A percentile compares a stretch with the other conserved stretches of the same genome.
Conservation (phyloP, 1,140 invertebrate genomes). For the Apis mellifera region DNA sequence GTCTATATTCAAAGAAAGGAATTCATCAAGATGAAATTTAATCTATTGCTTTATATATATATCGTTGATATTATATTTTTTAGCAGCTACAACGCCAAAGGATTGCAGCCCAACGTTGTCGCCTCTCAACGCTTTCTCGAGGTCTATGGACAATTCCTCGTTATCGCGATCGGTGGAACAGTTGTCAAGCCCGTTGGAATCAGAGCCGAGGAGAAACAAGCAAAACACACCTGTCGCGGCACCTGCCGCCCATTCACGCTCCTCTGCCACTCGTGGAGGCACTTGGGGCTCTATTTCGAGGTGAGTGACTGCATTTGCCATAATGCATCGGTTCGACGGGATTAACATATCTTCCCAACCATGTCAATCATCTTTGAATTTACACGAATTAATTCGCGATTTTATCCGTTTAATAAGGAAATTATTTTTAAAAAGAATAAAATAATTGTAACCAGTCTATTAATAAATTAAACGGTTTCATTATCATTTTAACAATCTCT, state of each 20-base stretch:
- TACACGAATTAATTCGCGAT: neutral
- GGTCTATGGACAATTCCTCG: constrained; percentile 87
- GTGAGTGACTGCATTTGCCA: constrained; percentile 56
- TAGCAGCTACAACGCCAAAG: constrained; percentile 88
- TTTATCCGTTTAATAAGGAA: neutral
- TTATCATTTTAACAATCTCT: too few species aligned
- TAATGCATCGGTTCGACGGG: neutral
- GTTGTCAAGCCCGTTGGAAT: constrained; percentile 85
- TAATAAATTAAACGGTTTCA: too few species aligned
- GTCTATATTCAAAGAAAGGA: too few species aligned
- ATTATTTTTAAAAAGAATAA: neutral
- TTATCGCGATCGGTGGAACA: constrained; percentile 91
- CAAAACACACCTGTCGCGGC: constrained; percentile 74
- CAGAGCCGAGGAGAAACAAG: constrained; percentile 81
- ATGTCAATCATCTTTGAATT: neutral
- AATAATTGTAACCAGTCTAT: too few species aligned
- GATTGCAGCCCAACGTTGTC: constrained; percentile 91
- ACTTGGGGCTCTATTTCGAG: constrained; percentile 82
- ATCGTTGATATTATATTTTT: constrained; percentile 13
- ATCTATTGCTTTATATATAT: neutral
- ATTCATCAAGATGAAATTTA: too few species aligned
- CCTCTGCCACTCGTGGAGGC: constrained; percentile 79
- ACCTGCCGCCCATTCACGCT: constrained; percentile 78
- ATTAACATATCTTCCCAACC: neutral
- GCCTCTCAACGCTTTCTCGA: constrained; percentile 89